Evolutionary conservation across 2,113 vertebrate genomes (phyloP).

Genomic region (Sphaerodactylus townsendi): DNA sequence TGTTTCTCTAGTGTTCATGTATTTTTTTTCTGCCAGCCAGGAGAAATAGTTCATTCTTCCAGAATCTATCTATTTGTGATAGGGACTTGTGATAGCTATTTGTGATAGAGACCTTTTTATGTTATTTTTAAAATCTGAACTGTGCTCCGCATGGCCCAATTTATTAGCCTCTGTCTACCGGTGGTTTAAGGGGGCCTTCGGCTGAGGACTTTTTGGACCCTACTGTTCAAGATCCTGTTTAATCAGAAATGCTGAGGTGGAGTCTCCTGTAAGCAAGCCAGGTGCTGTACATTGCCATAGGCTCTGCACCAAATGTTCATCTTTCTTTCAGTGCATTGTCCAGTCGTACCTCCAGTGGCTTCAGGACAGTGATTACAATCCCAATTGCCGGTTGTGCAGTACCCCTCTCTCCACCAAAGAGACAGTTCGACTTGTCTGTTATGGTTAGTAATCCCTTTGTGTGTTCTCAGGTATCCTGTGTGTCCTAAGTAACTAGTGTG

Average conservation of each 20-base stretch:
- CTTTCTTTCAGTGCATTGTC: constrained; percentile 83
- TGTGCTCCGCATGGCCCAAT: neutral
- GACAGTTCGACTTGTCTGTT: constrained; percentile 87
- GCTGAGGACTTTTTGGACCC: neutral
- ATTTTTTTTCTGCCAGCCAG: no score
- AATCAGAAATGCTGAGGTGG: no score
- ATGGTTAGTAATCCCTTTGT: constrained; percentile 75
- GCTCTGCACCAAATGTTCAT: neutral
- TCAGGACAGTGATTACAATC: constrained; percentile 92
- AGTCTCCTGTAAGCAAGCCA: no score
- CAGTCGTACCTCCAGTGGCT: constrained; percentile 95
- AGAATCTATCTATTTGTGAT: no score
- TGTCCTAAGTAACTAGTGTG: neutral
- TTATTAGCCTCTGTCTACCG: neutral
- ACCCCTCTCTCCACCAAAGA: constrained; percentile 78
- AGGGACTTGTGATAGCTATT: no score
- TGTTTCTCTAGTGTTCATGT: no score
- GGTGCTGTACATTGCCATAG: neutral
- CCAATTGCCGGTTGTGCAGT: constrained; percentile 85
- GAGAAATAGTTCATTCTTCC: no score
- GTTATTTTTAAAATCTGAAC: neutral
- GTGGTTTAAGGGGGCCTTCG: no score
- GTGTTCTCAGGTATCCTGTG: no score
- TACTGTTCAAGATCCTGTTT: no score
- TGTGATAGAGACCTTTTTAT: no score